These are phyloP conservation scores for Copsychus sechellarum DNA, from an alignment of 2,113 vertebrate species.

Conservation along the genomic window DNA sequence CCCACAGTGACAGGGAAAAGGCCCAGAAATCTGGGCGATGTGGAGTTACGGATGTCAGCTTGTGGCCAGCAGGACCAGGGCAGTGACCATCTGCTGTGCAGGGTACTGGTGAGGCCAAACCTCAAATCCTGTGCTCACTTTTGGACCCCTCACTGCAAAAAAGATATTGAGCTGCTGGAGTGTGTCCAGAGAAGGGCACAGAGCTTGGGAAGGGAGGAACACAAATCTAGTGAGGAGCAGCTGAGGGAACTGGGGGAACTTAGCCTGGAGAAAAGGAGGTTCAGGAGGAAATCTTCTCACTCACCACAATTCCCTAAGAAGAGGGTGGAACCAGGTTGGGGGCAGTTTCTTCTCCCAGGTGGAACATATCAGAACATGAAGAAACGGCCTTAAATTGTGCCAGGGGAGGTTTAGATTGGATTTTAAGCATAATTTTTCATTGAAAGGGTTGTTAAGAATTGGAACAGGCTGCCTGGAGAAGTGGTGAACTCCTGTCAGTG, in stretches of 20 bases:
- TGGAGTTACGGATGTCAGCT: not conserved
- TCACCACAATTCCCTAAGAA: too few relatives aligned
- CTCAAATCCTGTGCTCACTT: not conserved
- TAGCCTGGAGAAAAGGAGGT: not conserved
- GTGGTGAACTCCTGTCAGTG: not conserved
- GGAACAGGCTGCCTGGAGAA: not conserved
- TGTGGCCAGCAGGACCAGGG: not conserved
- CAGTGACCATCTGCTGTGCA: not conserved
- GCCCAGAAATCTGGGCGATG: not conserved
- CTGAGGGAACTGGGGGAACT: not conserved
- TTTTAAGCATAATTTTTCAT: not conserved
- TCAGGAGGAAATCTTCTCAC: fast-evolving
- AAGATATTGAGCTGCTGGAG: not conserved
- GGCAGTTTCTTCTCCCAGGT: not conserved
- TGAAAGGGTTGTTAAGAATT: not conserved
- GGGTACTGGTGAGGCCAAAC: not conserved
- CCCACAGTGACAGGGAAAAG: not conserved
- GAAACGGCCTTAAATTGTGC: not conserved
- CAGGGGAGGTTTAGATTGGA: not conserved
- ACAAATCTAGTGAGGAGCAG: not conserved
- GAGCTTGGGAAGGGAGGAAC: not conserved
- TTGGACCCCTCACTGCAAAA: not conserved
- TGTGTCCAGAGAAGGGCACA: fast-evolving
- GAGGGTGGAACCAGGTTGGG: not conserved
- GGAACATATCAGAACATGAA: not conserved